A percentile compares a stretch with the other conserved stretches of the same genome.
Conservation (phyloP, 2,797 vertebrate species). For the Tragopan temminckii region DNA sequence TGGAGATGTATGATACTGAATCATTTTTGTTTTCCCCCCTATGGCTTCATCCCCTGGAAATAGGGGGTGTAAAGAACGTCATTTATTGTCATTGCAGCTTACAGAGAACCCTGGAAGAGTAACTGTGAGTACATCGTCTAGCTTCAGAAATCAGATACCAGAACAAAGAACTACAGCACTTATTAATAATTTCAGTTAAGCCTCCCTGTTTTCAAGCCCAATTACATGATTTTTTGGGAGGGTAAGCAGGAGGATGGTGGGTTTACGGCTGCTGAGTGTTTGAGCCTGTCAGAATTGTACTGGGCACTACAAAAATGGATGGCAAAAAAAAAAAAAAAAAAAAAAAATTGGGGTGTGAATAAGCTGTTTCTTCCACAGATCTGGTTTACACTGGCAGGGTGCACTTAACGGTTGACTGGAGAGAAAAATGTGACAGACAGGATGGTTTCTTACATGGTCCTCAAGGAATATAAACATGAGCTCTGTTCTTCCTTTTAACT, state of each 20-base stretch:
- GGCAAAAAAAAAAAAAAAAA: constrained; percentile 40
- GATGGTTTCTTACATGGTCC: constrained; percentile 16
- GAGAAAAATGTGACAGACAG: constrained; percentile 38
- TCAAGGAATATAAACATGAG: background rate
- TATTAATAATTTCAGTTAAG: constrained; percentile 31
- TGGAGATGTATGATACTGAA: background rate
- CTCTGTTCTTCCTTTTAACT: background rate
- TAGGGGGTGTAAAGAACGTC: background rate
- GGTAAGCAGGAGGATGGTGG: background rate
- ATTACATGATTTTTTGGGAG: background rate
- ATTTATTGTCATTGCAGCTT: background rate
- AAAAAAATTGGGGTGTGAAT: constrained; percentile 44
- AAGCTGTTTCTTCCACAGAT: constrained; percentile 44
- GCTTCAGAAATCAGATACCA: background rate
- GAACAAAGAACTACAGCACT: background rate
- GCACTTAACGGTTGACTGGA: constrained; percentile 9
- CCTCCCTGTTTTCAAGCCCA: background rate
- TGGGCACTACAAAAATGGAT: background rate
- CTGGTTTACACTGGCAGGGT: constrained; percentile 24
- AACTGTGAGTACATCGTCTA: background rate
- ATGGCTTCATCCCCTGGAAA: background rate
- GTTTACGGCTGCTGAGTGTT: constrained; percentile 15
- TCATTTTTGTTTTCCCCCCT: background rate
- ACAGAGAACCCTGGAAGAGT: background rate
- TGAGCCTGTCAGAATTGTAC: background rate